Evolutionary conservation across 2,113 vertebrate genomes (phyloP).

Genomic region (Tamias sibiricus): DNA sequence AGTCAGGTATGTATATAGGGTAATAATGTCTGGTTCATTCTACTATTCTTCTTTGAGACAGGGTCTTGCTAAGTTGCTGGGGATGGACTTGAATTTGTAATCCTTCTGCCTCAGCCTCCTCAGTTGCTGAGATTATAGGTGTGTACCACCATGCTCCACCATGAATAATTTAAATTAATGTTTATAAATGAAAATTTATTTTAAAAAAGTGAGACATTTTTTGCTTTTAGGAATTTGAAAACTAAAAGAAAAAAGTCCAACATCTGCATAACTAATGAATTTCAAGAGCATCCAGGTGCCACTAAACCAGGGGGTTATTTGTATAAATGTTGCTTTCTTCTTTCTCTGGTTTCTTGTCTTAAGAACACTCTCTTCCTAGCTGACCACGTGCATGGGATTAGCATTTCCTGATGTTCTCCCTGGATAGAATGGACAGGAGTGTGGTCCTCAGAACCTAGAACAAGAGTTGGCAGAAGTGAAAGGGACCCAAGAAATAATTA

Average conservation of each 20-base stretch:
- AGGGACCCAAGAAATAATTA: neutral
- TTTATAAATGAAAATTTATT: neutral
- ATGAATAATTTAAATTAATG: neutral
- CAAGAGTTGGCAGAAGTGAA: neutral
- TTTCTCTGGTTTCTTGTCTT: neutral
- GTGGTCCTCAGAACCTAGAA: neutral
- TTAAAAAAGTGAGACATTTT: neutral
- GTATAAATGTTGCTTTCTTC: neutral
- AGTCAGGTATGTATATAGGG: fast-evolving
- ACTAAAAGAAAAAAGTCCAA: neutral
- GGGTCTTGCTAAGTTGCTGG: no score
- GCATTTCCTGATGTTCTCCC: neutral
- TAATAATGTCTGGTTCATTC: no score
- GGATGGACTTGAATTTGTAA: no score
- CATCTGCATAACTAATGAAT: neutral
- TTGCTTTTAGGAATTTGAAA: neutral
- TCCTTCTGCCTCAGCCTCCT: no score
- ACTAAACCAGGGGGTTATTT: neutral
- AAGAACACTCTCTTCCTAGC: neutral
- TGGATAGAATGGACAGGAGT: neutral
- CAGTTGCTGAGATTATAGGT: no score
- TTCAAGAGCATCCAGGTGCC: neutral
- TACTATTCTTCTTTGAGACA: no score
- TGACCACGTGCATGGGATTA: neutral
- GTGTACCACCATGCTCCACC: no score